Evolutionary conservation across 2,797 vertebrate species (phyloP), one percentile per base, ranked within the genome.

Genomic region (Chloroceryle amazona): DNA sequence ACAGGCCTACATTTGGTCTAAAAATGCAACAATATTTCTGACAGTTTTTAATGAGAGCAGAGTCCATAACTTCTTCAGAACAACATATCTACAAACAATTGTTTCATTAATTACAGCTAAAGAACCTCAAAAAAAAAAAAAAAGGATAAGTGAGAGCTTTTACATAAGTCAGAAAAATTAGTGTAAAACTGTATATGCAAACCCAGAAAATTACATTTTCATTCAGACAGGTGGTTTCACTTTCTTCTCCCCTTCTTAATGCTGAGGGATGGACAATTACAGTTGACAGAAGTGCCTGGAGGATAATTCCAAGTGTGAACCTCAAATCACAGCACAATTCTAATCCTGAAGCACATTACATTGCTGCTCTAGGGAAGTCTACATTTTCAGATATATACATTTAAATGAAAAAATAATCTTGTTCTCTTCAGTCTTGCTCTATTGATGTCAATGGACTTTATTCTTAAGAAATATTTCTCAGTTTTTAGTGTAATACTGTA

Each of bases 401-500:
- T 92, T 80, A 82, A 89, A 47, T 62, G 51, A 62, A 87, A 85
- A 89, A 73, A 23, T 21, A 41, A 3, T 23, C 28, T 52, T 35
- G 7, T 23, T 66, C 28, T 58, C n/a, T 55, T 85, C 29, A 33
- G 0, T 41, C 37, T 68, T 70, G 20, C 13, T 71, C 25, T 63
- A 3, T 44, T 76, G 44, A 83, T 90, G 61, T 80, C 57, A 88
- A 8, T 20, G 16, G 17, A 33, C 3, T 75, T 85, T 23, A 70
- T 52, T 55, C 17, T 80, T 74, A 61, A 79, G 33, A 90, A 92
- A 75, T 89, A 72, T 57, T 82, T 87, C 21, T 79, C 5, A 3
- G 4, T 20, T 86, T 89, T 83, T 58, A 88, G 31, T 73, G 14
- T 35, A 79, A 4, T 25, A 68, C 3, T 46, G 9, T 15, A 65